Evolutionary conservation across 2,888 invertebrate species (phyloP).

Genomic region (Drosophila paranaensis): DNA sequence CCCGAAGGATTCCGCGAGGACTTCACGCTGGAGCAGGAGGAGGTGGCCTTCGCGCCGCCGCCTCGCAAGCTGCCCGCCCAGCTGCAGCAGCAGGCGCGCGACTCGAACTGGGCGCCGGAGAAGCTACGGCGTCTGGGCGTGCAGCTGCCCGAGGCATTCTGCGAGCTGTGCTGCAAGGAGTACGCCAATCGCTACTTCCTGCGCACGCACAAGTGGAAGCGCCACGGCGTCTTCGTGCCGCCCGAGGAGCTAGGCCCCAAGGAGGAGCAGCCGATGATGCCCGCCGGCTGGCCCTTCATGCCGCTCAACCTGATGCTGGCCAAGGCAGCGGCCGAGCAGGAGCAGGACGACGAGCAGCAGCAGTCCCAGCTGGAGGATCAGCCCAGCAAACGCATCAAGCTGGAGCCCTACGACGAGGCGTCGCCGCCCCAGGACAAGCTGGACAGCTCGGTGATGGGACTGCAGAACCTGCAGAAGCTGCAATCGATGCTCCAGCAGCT

Average conservation of each 20-base stretch:
- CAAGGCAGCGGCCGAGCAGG: constrained; percentile 63
- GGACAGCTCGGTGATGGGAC: constrained; percentile 86
- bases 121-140: constrained; percentile 92
- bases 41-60: constrained; percentile 85
- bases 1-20: constrained; percentile 85
- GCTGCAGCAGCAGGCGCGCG: constrained; percentile 88
- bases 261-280: constrained; percentile 62
- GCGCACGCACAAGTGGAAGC: constrained; percentile 95
- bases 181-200: constrained; percentile 97
- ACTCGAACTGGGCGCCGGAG: constrained; percentile 90
- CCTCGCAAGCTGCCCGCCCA: constrained; percentile 87
- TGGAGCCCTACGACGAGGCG: constrained; percentile 62
- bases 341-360: constrained; percentile 44
- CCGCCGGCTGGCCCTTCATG: constrained; percentile 84
- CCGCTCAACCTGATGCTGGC: constrained; percentile 91
- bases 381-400: constrained; percentile 79
- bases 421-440: constrained; percentile 44
- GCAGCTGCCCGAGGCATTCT: constrained; percentile 94
- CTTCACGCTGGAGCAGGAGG: constrained; percentile 85
- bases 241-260: constrained; percentile 85
- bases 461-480: constrained; percentile 94
- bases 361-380: constrained; percentile 59
- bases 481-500: constrained; percentile 96
- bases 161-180: constrained; percentile 96
- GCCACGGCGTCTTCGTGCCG: constrained; percentile 92